Percentiles rank a stretch among this genome's conserved stretches.
Evolutionary conservation across 2,113 vertebrate genomes (phyloP).

Genomic region (Percopsis transmontana): DNA sequence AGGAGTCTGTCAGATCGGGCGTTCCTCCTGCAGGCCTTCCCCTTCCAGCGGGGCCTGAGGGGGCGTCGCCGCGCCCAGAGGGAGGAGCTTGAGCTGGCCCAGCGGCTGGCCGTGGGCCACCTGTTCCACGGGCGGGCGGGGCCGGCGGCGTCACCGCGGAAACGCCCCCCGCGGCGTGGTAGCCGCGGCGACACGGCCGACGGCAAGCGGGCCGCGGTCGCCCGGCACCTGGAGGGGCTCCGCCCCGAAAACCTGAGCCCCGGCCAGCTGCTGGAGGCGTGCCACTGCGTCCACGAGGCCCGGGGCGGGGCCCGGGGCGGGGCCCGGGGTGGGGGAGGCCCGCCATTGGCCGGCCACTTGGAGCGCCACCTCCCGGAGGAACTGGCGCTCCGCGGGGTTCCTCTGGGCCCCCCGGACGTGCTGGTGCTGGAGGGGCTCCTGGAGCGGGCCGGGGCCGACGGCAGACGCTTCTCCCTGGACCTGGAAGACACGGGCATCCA

Average conservation of each 20-base stretch:
- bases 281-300: slow-evolving; percentile 84
- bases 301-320: slow-evolving; percentile 32
- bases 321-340: background rate
- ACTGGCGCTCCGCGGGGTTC: slow-evolving; percentile 81
- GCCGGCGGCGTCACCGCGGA: slow-evolving; percentile 42
- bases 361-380: slow-evolving; percentile 71
- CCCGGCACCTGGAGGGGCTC: slow-evolving; percentile 77
- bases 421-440: slow-evolving; percentile 78
- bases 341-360: slow-evolving; percentile 68
- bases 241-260: slow-evolving; percentile 68
- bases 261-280: slow-evolving; percentile 81
- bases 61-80: slow-evolving; percentile 80
- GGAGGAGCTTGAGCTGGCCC: slow-evolving; percentile 83
- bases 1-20: slow-evolving; percentile 78
- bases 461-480: slow-evolving; percentile 80
- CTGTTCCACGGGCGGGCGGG: slow-evolving; percentile 73
- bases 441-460: slow-evolving; percentile 58
- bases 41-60: slow-evolving; percentile 63
- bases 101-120: slow-evolving; percentile 82
- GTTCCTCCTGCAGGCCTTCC: slow-evolving; percentile 74
- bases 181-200: background rate
- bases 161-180: slow-evolving; percentile 23
- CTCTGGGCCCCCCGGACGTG: slow-evolving; percentile 80
- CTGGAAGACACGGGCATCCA: slow-evolving; percentile 81
- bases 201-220: slow-evolving; percentile 75